Percentiles rank a stretch among this genome's conserved stretches.
Evolutionary conservation across 2,113 vertebrate genomes (phyloP).

Genomic region (Zootoca vivipara): DNA sequence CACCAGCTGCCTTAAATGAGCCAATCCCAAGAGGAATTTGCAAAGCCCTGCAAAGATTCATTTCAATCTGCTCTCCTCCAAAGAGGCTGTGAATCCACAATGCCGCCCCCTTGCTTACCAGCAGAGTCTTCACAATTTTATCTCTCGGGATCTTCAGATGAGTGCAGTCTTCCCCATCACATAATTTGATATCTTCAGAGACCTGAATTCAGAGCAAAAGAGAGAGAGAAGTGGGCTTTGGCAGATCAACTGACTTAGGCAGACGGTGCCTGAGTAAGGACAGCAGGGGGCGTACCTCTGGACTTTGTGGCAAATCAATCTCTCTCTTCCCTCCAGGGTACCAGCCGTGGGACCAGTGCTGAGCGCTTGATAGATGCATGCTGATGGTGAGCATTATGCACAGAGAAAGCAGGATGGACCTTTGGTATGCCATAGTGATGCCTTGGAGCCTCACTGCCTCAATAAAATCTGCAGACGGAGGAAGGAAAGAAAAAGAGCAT

Average conservation of each 20-base stretch:
- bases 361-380: slow-evolving; percentile 69
- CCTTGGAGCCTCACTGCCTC: not conserved
- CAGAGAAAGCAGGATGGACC: slow-evolving; percentile 76
- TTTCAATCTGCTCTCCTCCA: not conserved
- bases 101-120: slow-evolving; percentile 69
- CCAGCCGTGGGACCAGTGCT: slow-evolving; percentile 93
- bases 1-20: not conserved
- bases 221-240: not conserved
- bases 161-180: slow-evolving; percentile 78
- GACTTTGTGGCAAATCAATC: slow-evolving; percentile 63
- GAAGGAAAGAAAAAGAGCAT: not conserved
- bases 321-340: slow-evolving; percentile 87
- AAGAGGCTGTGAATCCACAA: not conserved
- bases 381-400: slow-evolving; percentile 77
- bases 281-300: slow-evolving; percentile 73
- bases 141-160: slow-evolving; percentile 77
- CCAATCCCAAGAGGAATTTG: not conserved
- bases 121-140: slow-evolving; percentile 72
- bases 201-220: slow-evolving; percentile 58
- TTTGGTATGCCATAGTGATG: slow-evolving; percentile 67
- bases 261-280: fast-evolving
- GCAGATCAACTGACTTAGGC: too few species aligned
- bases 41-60: not conserved
- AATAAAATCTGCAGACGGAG: not conserved
- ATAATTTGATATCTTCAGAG: slow-evolving; percentile 78